Percentiles rank a stretch among this genome's conserved stretches.
phyloP scores from a whole-genome alignment of 1,140 invertebrate genomes.

The Tetragnatha versicolor region DNA sequence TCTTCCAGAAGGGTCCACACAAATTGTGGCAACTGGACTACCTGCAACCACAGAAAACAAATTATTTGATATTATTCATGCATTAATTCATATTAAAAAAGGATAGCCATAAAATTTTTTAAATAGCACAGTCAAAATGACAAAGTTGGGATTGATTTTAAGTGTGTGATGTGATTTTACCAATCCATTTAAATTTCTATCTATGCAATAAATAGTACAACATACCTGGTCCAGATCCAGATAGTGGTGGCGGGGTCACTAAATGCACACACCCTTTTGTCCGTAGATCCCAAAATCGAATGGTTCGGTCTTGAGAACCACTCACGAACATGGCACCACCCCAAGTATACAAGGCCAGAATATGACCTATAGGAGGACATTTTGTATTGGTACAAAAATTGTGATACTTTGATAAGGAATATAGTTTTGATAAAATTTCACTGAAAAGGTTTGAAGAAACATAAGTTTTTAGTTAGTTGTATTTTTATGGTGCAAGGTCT shows the following conservation, averaged over 20 bases:
- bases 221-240: conserved; percentile 64
- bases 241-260: conserved; percentile 77
- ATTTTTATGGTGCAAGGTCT: too few species aligned
- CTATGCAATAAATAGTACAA: not conserved
- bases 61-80: too few species aligned
- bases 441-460: too few species aligned
- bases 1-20: conserved; percentile 95
- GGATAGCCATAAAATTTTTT: not conserved
- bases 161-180: too few species aligned
- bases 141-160: too few species aligned
- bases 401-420: too few species aligned
- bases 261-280: conserved; percentile 91
- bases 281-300: conserved; percentile 96
- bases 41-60: too few species aligned
- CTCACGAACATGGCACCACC: conserved; percentile 97
- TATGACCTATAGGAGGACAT: conserved; percentile 75
- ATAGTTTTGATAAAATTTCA: too few species aligned
- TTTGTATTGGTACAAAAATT: not conserved
- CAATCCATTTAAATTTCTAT: too few species aligned
- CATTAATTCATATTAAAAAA: not conserved
- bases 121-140: too few species aligned
- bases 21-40: conserved; percentile 90
- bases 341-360: conserved; percentile 95
- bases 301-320: conserved; percentile 93
- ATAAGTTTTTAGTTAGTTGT: too few species aligned